Evolutionary conservation across 2,113 vertebrate species (phyloP), one percentile per base, ranked within the genome.

Genomic region (Sterna hirundo): DNA sequence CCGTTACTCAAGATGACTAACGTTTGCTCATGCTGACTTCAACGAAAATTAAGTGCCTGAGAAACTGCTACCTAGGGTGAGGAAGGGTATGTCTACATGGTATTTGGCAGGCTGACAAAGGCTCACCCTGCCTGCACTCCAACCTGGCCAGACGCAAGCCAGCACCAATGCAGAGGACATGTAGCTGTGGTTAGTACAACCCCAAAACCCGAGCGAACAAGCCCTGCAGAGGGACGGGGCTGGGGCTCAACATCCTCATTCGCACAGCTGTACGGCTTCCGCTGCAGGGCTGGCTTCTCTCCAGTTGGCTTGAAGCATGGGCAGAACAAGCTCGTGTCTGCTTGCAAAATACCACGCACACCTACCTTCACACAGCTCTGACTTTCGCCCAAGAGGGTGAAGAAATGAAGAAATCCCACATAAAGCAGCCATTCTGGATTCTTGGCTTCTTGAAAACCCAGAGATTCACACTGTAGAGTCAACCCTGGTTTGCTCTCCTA

Each of bases 41-140:
- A 95, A 91, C 22, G 3, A 95, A 96, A 97, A 96, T 70, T 60
- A 91, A 97, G 90, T 52, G 93, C 93, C 93, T 96, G 93, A 94
- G 91, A 97, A 95, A 94, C 66, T 95, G 75, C 87, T 90, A 42
- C 84, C 78, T 68, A 93, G 36, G 64, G 87, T 95, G 95, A 95
- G 93, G 94, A 97, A 97, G 93, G 82, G 87, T 91, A 93, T 77
- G 90, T 77, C 93, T 95, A 16, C 84, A 57, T 13, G 66, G 78
- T 8, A 86, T 66, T 79, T 90, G 92, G 93, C 84, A 88, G 68
- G 58, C 78, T 91, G 93, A 94, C 96, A 94, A 46, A 80, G 71
- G 46, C 82, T 94, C 36, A 49, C 78, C 85, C 87, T 65, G 82
- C 92, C 94, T 85, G 93, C 92, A 21, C 93, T 88, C 66, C 78